Evolutionary conservation across 2,888 invertebrate genomes (phyloP).

Genomic region (Drosophila trichaetosa): DNA sequence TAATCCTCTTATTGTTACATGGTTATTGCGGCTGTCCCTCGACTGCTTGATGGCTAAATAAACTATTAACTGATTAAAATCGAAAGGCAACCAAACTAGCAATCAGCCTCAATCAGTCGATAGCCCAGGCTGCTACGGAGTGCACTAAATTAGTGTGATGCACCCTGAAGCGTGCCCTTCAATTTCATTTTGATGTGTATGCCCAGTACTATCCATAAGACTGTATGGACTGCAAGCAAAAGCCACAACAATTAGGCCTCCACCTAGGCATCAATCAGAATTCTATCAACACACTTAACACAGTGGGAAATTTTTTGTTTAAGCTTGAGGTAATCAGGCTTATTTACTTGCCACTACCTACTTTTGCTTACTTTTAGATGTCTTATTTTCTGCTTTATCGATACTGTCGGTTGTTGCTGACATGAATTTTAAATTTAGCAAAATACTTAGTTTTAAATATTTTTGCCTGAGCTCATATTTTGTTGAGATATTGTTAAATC

Average conservation of each 20-base stretch:
- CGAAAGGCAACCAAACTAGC: constrained; percentile 58
- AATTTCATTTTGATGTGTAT: constrained; percentile 62
- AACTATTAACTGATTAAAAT: constrained; percentile 81
- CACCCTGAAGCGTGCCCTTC: constrained; percentile 57
- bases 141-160: constrained; percentile 63
- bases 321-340: background rate
- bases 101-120: constrained; percentile 61
- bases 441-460: background rate
- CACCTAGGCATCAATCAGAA: constrained; percentile 61
- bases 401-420: background rate
- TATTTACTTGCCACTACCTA: background rate
- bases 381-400: background rate
- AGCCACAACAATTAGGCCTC: constrained; percentile 52
- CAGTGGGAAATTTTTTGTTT: constrained; percentile 9
- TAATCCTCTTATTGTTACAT: background rate
- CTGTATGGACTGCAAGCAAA: constrained; percentile 42
- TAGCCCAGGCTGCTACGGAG: constrained; percentile 29
- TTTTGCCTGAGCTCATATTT: background rate
- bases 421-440: background rate
- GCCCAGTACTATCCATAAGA: constrained; percentile 15
- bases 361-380: background rate
- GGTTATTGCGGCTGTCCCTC: constrained; percentile 7
- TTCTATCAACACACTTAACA: constrained; percentile 26
- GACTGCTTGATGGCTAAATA: constrained; percentile 66
- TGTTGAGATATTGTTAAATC: background rate